These are phyloP conservation scores for Mirounga angustirostris DNA, from an alignment of 2,113 vertebrate genomes.

Conservation along the genomic window DNA sequence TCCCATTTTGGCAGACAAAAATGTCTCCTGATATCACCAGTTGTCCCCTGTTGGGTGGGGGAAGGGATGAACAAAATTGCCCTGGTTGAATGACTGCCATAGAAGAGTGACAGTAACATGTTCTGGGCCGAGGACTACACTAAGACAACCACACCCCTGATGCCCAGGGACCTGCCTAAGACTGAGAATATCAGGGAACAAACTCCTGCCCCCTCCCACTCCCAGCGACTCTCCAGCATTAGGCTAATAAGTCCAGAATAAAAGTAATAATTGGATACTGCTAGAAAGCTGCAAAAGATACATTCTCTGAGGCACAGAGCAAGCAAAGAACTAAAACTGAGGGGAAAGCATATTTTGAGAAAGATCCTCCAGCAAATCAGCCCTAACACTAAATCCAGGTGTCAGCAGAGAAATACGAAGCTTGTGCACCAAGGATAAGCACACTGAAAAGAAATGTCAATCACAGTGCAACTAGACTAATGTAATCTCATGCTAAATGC, in stretches of 20 bases:
- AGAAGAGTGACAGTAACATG: background rate
- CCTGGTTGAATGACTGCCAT: background rate
- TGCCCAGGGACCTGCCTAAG: background rate
- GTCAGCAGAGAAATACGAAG: background rate
- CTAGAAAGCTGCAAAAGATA: background rate
- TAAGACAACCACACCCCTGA: background rate
- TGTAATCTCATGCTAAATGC: background rate
- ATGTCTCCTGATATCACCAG: background rate
- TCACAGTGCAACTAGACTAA: background rate
- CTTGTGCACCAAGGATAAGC: background rate
- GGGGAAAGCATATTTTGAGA: background rate
- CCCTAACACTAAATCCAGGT: background rate
- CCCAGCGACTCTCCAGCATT: background rate
- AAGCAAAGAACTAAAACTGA: background rate
- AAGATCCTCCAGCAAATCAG: background rate
- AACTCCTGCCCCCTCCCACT: background rate
- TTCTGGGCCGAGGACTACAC: background rate
- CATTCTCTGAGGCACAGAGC: background rate
- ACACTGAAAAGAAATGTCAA: background rate
- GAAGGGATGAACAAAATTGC: background rate
- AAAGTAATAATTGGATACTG: background rate
- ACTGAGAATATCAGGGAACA: background rate
- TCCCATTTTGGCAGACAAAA: background rate
- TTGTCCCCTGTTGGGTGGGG: background rate
- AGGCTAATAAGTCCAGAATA: background rate